Percentiles rank a stretch among this genome's conserved stretches.
Evolutionary conservation across 2,113 vertebrate species (phyloP).

Genomic region (Mesocricetus auratus): DNA sequence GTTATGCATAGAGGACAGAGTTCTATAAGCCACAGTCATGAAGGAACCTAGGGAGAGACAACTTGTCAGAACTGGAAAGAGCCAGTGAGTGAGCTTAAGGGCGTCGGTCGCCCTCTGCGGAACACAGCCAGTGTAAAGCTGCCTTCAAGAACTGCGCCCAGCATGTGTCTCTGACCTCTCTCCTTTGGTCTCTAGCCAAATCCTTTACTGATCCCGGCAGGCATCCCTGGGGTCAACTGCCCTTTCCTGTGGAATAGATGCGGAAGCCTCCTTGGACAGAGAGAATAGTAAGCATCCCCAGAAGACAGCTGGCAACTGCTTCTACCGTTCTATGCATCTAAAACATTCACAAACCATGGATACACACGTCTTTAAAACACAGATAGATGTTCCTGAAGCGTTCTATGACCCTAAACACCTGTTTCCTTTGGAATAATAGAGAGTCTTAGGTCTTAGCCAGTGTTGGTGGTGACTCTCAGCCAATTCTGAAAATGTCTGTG

Average conservation of each 20-base stretch:
- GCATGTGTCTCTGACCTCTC: background rate
- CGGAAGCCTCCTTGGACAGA: background rate
- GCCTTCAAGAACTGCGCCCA: background rate
- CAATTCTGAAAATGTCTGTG: background rate
- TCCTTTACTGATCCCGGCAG: background rate
- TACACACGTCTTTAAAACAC: background rate
- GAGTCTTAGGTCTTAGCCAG: background rate
- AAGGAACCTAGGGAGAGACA: background rate
- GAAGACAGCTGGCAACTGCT: background rate
- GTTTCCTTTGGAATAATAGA: background rate
- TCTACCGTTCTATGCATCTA: background rate
- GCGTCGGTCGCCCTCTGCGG: background rate
- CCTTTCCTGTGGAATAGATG: background rate
- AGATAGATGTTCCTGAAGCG: background rate
- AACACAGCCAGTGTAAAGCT: background rate
- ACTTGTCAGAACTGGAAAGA: background rate
- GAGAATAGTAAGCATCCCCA: background rate
- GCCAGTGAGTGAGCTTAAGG: background rate
- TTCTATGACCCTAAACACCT: background rate
- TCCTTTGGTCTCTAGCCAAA: background rate
- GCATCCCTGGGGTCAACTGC: background rate
- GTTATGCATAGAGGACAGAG: background rate
- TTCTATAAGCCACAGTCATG: background rate
- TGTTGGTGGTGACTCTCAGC: background rate
- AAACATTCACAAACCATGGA: background rate